A percentile compares a stretch with the other conserved stretches of the same genome.
phyloP scores from a whole-genome alignment of 64 coral and sea anemone species.

The Stichodactyla helianthus region DNA sequence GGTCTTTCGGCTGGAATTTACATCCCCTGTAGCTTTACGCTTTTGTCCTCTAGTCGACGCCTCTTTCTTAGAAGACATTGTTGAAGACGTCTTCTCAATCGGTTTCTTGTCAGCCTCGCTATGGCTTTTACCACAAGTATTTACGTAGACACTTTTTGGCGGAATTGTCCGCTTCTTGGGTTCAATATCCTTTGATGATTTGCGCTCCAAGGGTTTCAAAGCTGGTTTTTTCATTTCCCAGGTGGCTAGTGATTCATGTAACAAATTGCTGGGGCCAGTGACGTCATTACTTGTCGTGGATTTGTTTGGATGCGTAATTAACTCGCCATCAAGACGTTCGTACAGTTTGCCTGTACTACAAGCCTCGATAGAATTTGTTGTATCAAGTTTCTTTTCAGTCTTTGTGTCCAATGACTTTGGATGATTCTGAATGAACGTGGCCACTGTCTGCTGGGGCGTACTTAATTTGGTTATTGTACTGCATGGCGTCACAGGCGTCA shows the following conservation, averaged over 20 bases:
- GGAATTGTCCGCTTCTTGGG: not conserved
- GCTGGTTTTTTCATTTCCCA: not conserved
- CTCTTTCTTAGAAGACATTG: not conserved
- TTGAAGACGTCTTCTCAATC: not conserved
- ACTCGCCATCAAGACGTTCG: not conserved
- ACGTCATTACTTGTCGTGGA: not conserved
- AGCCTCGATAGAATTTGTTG: not conserved
- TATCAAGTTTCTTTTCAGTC: not conserved
- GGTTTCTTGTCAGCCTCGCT: not conserved
- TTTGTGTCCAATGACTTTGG: not conserved
- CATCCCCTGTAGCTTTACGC: not conserved
- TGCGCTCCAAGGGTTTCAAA: not conserved
- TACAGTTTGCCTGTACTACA: not conserved
- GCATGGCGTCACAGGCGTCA: not conserved
- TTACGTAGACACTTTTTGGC: not conserved
- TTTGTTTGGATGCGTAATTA: not conserved
- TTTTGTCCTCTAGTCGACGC: not conserved
- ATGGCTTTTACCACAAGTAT: not conserved
- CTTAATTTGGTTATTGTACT: not conserved
- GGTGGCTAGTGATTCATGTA: not conserved
- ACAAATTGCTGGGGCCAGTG: not conserved
- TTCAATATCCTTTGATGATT: not conserved
- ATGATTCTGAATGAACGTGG: not conserved
- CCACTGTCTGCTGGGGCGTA: not conserved
- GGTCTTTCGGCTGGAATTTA: not conserved